Evolutionary conservation across 2,888 invertebrate genomes (phyloP), one percentile per base, ranked within the genome.

Genomic region (Kryphioiulus occultus): DNA sequence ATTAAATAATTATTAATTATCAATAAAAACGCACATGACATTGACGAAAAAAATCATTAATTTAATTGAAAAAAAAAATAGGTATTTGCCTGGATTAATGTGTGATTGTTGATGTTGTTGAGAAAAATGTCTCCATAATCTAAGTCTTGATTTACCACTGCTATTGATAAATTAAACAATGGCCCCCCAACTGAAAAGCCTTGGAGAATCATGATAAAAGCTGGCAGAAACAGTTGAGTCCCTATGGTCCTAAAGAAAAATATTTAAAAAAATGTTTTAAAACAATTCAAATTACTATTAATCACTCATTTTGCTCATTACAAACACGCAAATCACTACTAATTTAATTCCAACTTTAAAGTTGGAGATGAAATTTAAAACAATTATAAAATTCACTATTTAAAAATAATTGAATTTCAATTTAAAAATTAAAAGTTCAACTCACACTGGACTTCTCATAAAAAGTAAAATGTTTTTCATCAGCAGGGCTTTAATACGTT

Each of bases 131-230:
- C 30, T 26, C 87, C 87, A 22, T 83, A 19, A 7, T 39, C 87
- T 10, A 12, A 4, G 30, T 87, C 87, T 2, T 87, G 44, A 85
- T 87, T 87, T 1, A 87, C 85, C 0, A 87, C 59, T 17, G 32
- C 87, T 15, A 87, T 19, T 3, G 42, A 10, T n/a, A 87, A 59
- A 7, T 32, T 32, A 32, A 85, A 85, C 35, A 87, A 39, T 1
- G 85, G 39, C 44, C 39, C 47, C 5, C 87, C 87, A n/a, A 87
- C 5, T 5, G 87, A 32, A 26, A 68, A 4, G 15, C 32, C 0
- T 4, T 19, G 17, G 19, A 86, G 15, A 3, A 78, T 0, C 86
- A 86, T 86, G 3, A 78, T 12, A 9, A 47, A 17, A 17, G 87
- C 82, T 44, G 86, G 68, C n/a, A 86, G 30, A 78, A 86, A 32